Conservation (phyloP, 2,888 invertebrate species). For the Temnothorax rugatulus region DNA sequence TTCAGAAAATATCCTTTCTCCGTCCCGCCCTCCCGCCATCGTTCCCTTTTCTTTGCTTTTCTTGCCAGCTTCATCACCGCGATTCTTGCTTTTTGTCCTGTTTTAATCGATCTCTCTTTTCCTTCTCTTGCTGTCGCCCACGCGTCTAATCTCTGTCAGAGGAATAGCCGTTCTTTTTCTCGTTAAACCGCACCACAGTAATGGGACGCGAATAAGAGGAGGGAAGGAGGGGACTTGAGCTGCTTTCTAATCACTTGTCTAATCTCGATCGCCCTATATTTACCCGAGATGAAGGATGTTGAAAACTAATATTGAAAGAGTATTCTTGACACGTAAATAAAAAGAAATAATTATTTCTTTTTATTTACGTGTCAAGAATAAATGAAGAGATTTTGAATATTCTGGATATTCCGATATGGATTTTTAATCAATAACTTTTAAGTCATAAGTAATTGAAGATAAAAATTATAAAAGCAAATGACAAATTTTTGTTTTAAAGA, state of each 20-base stretch:
- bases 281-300: slow-evolving; percentile 7
- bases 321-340: background rate
- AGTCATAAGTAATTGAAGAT: slow-evolving; percentile 2
- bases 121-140: background rate
- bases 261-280: slow-evolving; percentile 21
- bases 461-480: background rate
- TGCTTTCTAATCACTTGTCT: slow-evolving; percentile 28
- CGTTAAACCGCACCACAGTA: slow-evolving; percentile 35
- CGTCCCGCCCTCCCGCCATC: background rate
- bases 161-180: slow-evolving; percentile 28
- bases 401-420: background rate
- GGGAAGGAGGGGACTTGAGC: background rate
- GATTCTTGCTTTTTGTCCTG: slow-evolving; percentile 56
- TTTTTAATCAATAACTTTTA: background rate
- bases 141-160: slow-evolving; percentile 48
- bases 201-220: slow-evolving; percentile 21
- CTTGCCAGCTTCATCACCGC: slow-evolving; percentile 8
- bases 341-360: background rate
- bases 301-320: background rate
- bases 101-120: slow-evolving; percentile 61
- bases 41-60: slow-evolving; percentile 23
- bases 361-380: too few relatives aligned
- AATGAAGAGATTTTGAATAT: background rate
- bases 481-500: background rate
- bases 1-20: slow-evolving; percentile 63